Evolutionary conservation across 2,113 vertebrate species (phyloP), one percentile per base, ranked within the genome.

Genomic region (Leptobrachium leishanense): DNA sequence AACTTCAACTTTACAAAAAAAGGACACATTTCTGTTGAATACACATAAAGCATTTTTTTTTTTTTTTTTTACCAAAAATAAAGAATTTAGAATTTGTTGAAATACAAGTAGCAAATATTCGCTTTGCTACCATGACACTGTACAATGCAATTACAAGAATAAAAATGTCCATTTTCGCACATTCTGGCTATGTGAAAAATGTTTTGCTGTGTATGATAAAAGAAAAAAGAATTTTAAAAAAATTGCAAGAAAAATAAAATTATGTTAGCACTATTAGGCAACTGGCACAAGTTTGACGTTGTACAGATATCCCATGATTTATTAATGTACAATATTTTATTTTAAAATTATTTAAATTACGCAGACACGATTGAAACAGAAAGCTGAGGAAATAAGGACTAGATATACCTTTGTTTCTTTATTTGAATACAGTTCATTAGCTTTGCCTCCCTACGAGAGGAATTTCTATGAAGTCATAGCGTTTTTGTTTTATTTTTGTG

Each of bases 41-140:
- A 95, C 94, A 95, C 86, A 87, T 93, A 88, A 95, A 94, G 93
- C 91, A 90, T 93, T 94, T 93, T 90, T 57, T 77, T 57, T 77
- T 75, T 74, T 62, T 76, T 77, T 77, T 81, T 81, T 95, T 95
- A 96, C 95, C 94, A 94, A 96, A 96, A 96, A 96, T 96, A 97
- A 96, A 97, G 94, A 93, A 94, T 95, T 93, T 94, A 89, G 86
- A 86, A 89, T 91, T 85, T 93, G 87, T 88, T 89, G 88, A 89
- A 89, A 92, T 85, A 86, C 90, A 90, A 90, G 90, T 88, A 91
- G 91, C 92, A 90, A 88, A 88, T 92, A 85, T 79, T 81, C 87
- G 84, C 86, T 82, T 80, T 83, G 88, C 89, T 84, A 86, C 86
- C 79, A 84, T 86, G 87, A 89, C 92, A 89, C 89, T 88, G 88